Evolutionary conservation across 30 jellyfish, hydroid and myxozoan species (phyloP), one percentile per base, ranked within the genome.

Genomic region (Cassiopea andromeda): DNA sequence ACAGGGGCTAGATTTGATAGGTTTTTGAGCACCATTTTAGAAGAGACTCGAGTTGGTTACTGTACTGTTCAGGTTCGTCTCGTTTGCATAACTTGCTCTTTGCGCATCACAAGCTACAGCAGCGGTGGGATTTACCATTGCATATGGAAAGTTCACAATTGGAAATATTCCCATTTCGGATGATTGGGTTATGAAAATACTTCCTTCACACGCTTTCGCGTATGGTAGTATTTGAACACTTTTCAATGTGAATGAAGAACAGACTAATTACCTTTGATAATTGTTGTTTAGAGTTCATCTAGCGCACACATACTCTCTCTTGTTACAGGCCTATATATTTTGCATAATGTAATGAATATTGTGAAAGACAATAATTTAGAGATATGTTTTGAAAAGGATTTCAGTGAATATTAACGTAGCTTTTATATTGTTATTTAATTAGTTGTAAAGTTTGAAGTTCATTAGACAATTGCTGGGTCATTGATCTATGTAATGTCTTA

Each of bases 181-280:
- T 44, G 10, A 48, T 50, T 18, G 74, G 86, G n/a, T 77, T 46
- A 77, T 77, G 86, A 77, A 43, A 48, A 77, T 77, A 50, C 73
- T 54, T n/a, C 74, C 73, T 1, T 77, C 75, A 77, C 10, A 60
- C 50, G 86, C 86, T n/a, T 48, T 47, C 15, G 86, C 86, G 50
- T 77, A 48, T 19, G 86, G 86, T 49, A 9, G 48, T 77, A 77
- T 77, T 77, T 16, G 86, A 77, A 77, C 48, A 13, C 86, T 6
- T 77, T 77, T 19, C 54, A 64, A 14, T 64, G 73, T 64, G 73
- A 64, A 64, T 64, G 8, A 54, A 27, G 38, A 27, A 27, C 38
- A 27, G 38, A 27, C 38, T 27, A 27, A 27, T 27, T 27, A 27
- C 38, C 38, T 27, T 27, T 27, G 38, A 27, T 27, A 27, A 27